A percentile compares a stretch with the other conserved stretches of the same genome.
Evolutionary conservation across 1,140 invertebrate species (phyloP).

Genomic region (Pseudobourletiella spinata): DNA sequence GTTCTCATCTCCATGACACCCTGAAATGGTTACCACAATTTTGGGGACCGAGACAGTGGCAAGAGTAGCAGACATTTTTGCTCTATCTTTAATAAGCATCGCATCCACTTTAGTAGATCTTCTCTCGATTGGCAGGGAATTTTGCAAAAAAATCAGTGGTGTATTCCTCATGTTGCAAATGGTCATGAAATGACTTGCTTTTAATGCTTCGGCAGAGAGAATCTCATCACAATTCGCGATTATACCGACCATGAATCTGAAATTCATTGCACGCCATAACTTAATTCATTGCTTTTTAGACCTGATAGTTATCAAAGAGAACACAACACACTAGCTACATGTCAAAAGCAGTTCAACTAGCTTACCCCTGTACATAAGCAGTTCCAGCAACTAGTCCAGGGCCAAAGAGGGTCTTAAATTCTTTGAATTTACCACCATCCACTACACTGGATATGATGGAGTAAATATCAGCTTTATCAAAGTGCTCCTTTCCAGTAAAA

Average conservation of each 20-base stretch:
- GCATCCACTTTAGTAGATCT: not conserved
- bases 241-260: constrained; percentile 46
- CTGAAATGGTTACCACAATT: constrained; percentile 48
- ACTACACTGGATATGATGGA: constrained; percentile 51
- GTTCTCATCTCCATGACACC: constrained; percentile 53
- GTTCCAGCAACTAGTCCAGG: constrained; percentile 56
- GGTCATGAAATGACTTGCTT: constrained; percentile 54
- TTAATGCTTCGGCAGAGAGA: constrained; percentile 55
- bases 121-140: constrained; percentile 45
- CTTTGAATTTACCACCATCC: constrained; percentile 58
- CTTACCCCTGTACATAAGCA: constrained; percentile 54
- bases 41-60: constrained; percentile 58
- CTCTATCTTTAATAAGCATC: constrained; percentile 49
- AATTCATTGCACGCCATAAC: too few relatives aligned
- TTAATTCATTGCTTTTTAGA: too few relatives aligned
- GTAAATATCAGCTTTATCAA: constrained; percentile 27
- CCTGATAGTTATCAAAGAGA: too few relatives aligned
- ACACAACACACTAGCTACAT: too few relatives aligned
- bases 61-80: constrained; percentile 59
- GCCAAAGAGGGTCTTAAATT: constrained; percentile 57
- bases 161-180: constrained; percentile 55
- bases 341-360: too few relatives aligned
- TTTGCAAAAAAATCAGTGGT: constrained; percentile 55
- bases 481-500: constrained; percentile 19
- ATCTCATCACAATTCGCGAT: constrained; percentile 60